Evolutionary conservation across 1,140 invertebrate species (phyloP), one percentile per base, ranked within the genome.

Genomic region (Manduca sexta): DNA sequence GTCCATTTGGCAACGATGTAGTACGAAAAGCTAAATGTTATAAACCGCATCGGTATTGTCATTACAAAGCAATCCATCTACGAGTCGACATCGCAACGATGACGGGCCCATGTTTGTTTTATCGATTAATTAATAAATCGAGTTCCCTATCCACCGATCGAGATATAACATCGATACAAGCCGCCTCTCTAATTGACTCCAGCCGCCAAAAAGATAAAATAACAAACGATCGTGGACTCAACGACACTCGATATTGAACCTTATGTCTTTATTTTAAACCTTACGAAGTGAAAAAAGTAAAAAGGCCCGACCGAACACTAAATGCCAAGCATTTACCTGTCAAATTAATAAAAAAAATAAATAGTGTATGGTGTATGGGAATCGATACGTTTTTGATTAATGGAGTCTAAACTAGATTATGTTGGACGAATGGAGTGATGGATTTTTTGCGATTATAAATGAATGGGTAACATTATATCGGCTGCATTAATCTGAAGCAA

Each of bases 61-160:
- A 26, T 26, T 13, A 44, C 10, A 58, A 52, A 59, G 44, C 57
- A 60, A 77, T 74, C 69, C 67, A 72, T 74, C 74, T 77, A 60
- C 52, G 56, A 43, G 44, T 59, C 57, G 61, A 66, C 69, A 78
- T 75, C 74, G 63, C 45, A 46, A 69, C 64, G 79, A 76, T 78
- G 78, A 82, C 80, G 74, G 74, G 61, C 56, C 68, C 68, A 54
- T 84, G 80, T 84, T 84, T 84, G 80, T 82, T 77, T 43, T 81
- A 80, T 84, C 78, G 78, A 84, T 82, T 84, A 84, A 84, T 84
- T 84, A 84, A 84, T 84, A 84, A 84, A 82, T 78, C 78, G 70
- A 70, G 70, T 56, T 62, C 68, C 59, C 58, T 69, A 72, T 74
- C 74, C 69, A 77, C 65, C 68, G 64, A 71, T 75, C 77, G 71